Percentiles rank a stretch among this genome's conserved stretches.
phyloP scores from a whole-genome alignment of 2,888 invertebrate genomes.

The Nephrotoma guestfalica region DNA sequence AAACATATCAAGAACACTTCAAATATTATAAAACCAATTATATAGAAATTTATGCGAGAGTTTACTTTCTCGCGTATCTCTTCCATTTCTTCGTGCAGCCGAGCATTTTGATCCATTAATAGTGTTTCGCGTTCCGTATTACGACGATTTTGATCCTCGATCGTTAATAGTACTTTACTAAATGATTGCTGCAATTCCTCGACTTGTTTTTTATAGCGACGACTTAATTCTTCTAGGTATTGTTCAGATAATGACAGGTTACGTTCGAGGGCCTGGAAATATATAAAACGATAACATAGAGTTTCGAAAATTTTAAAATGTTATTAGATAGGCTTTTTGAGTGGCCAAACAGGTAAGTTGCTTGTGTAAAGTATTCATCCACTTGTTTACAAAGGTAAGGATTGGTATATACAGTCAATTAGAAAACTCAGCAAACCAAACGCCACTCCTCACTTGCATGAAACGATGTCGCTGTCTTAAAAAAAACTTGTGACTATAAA shows the following conservation, averaged over 20 bases:
- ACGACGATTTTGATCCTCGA: conserved; percentile 55
- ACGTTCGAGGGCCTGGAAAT: conserved; percentile 65
- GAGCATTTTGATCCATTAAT: conserved; percentile 61
- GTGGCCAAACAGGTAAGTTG: no score
- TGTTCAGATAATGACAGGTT: conserved; percentile 95
- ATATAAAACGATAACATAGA: no score
- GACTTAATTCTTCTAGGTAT: conserved; percentile 90
- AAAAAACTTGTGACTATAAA: no score
- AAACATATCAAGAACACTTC: conserved; percentile 10
- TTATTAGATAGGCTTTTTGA: no score
- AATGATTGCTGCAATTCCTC: conserved; percentile 84
- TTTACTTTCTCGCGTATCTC: conserved; percentile 45
- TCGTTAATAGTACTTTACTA: conserved; percentile 58
- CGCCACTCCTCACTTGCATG: no score
- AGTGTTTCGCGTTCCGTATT: conserved; percentile 61
- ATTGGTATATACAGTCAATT: no score
- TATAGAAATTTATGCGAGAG: conserved; percentile 19
- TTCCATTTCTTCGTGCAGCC: conserved; percentile 47
- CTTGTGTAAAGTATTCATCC: no score
- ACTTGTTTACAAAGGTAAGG: no score
- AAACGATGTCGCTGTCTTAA: no score
- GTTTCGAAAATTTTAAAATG: no score
- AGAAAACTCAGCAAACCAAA: no score
- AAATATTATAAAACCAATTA: conserved; percentile 14
- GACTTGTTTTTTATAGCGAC: conserved; percentile 89